These are phyloP conservation scores for Gnathonemus longibarbis DNA, from an alignment of 2,113 vertebrate species.

Conservation along the genomic window DNA sequence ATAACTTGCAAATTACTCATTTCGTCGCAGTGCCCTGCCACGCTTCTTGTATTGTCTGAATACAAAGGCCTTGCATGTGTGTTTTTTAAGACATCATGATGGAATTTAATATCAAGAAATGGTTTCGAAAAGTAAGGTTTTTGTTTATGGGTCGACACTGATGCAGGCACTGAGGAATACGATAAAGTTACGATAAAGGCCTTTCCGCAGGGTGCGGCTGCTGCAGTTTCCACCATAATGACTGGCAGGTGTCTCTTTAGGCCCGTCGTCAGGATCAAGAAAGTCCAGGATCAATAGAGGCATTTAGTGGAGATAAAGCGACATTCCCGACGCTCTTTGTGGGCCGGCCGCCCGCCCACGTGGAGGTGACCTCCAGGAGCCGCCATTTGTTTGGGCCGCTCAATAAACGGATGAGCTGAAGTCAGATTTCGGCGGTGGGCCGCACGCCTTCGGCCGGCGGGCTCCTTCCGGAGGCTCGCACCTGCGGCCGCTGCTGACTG, in stretches of 20 bases:
- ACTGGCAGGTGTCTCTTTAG: neutral
- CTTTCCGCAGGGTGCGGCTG: neutral
- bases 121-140: neutral
- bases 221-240: neutral
- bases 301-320: neutral
- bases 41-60: neutral
- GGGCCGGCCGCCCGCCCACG: neutral
- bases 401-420: neutral
- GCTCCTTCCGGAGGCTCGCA: slow-evolving; percentile 35
- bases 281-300: neutral
- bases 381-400: neutral
- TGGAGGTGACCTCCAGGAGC: neutral
- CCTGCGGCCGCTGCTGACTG: slow-evolving; percentile 54
- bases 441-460: neutral
- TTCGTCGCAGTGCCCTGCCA: neutral
- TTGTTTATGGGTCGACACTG: neutral
- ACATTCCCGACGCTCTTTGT: neutral
- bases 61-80: neutral
- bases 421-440: slow-evolving; percentile 43
- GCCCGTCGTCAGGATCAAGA: neutral
- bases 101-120: neutral
- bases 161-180: neutral
- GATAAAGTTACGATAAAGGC: too few relatives aligned
- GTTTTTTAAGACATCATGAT: neutral
- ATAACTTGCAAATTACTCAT: neutral